Conservation (phyloP, 37 sponge, comb jelly and placozoan genomes). For the Petrosia ficiformis region DNA sequence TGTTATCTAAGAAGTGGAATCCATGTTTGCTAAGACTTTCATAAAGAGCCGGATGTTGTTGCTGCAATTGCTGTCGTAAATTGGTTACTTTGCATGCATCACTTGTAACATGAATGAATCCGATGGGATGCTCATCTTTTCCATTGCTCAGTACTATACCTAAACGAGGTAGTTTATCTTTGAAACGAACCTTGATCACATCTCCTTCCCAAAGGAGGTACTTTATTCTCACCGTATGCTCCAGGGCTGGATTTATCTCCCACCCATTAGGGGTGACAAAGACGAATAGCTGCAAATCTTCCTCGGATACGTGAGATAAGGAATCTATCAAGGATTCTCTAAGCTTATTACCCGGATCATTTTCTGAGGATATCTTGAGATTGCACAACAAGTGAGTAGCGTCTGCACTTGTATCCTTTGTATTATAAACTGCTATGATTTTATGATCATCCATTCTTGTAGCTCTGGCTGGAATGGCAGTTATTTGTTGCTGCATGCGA, state of each 20-base stretch:
- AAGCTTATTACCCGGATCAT: neutral
- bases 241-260: slow-evolving; percentile 29
- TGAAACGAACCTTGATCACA: slow-evolving; percentile 24
- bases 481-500: too few species aligned
- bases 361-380: neutral
- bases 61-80: slow-evolving; percentile 21
- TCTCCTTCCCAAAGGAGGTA: slow-evolving; percentile 16
- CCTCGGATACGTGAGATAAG: too few species aligned
- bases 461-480: neutral
- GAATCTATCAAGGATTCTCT: neutral
- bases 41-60: slow-evolving; percentile 42
- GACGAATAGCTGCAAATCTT: neutral
- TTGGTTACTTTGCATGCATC: slow-evolving; percentile 1
- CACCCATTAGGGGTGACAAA: slow-evolving; percentile 61
- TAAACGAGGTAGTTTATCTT: slow-evolving; percentile 5
- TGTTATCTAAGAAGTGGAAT: slow-evolving; percentile 60
- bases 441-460: too few species aligned
- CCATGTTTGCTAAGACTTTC: neutral
- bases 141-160: slow-evolving; percentile 16
- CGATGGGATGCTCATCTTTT: too few species aligned
- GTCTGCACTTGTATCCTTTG: slow-evolving; percentile 1
- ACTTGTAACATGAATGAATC: slow-evolving; percentile 52
- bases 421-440: neutral
- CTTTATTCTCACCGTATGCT: slow-evolving; percentile 5
- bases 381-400: neutral